Base-by-base conservation (phyloP, 2,113 vertebrate species). In the Anser cygnoides region DNA sequence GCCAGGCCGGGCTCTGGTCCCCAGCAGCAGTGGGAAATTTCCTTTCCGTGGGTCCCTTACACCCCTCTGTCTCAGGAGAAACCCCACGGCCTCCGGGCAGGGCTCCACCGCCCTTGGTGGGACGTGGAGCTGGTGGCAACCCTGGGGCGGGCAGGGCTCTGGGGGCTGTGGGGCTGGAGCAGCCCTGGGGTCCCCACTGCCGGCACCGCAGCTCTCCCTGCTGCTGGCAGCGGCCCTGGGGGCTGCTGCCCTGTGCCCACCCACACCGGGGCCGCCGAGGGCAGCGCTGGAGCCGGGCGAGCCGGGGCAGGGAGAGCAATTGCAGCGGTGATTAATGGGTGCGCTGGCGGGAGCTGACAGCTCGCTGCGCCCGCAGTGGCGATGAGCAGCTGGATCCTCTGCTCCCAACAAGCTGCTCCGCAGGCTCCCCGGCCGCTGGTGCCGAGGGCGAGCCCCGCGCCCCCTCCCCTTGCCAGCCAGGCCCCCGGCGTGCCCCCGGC, bases 181-280 rank as follows among this genome's bases (percentile, higher is more conserved):
- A 49, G 49, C 49, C 49, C 20, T 49, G 49, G 49, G 20, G 49
- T 20, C 46, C 49, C 22, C 11, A 3, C 49, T 50, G 50, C 50
- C 26, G 50, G 23, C 50, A 25, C 22, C 23, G 23, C 23, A 25
- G 23, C 50, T 52, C 50, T 52, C 23, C 50, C 50, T 26, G 50
- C 50, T 52, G 26, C 31, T 29, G 35, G 29, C 50, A 7, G 29
- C 49, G 17, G 61, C 43, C 5, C 9, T 0, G 4, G 50, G 50
- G 50, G 50, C 50, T 52, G 4, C 59, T 2, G 37, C 31, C 22
- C 22, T 1, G 0, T 2, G 11, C 37, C 33, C 41, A 2, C 0
- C 3, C 2, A 6, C 0, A 0, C 12, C 33, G 78, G 58, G 70
- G 82, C 55, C 43, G 80, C 76, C 1, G 7, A 49, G 82, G 55